These are phyloP conservation scores for Cremastobaeus sp. DNA, from an alignment of 2,888 invertebrate genomes.

Conservation along the genomic window DNA sequence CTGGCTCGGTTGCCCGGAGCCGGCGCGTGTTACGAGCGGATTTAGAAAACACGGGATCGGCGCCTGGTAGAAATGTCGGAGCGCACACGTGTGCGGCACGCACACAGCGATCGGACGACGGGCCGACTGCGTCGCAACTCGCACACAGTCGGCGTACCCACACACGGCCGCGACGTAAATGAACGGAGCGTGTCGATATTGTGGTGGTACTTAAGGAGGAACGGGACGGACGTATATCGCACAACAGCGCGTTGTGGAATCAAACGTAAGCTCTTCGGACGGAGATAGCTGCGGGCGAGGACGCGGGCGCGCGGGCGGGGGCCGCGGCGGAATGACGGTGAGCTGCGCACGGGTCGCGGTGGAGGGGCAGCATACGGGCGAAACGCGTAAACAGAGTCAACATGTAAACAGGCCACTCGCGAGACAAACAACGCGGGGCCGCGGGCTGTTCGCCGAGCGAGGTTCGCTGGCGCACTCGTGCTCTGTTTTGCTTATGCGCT, in stretches of 20 bases:
- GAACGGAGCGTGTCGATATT: slow-evolving; percentile 46
- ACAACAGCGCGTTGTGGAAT: slow-evolving; percentile 42
- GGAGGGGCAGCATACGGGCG: slow-evolving; percentile 64
- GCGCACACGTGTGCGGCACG: slow-evolving; percentile 1
- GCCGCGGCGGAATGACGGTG: slow-evolving; percentile 45
- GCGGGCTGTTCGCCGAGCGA: slow-evolving; percentile 74
- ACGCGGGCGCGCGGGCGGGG: slow-evolving; percentile 36
- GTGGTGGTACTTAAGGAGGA: slow-evolving; percentile 39
- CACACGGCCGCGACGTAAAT: slow-evolving; percentile 12
- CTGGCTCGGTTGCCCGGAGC: neutral
- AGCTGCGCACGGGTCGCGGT: slow-evolving; percentile 55
- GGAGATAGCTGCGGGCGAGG: slow-evolving; percentile 40
- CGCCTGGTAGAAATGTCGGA: slow-evolving; percentile 22
- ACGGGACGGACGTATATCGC: slow-evolving; percentile 39
- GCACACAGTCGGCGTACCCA: slow-evolving; percentile 14
- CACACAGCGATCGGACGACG: no score
- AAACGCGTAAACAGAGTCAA: slow-evolving; percentile 79
- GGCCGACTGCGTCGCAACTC: no score
- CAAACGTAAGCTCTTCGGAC: slow-evolving; percentile 40
- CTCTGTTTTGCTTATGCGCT: slow-evolving; percentile 57
- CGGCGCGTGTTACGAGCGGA: slow-evolving; percentile 40
- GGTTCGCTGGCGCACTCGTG: slow-evolving; percentile 63
- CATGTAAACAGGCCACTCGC: slow-evolving; percentile 79
- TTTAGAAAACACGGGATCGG: slow-evolving; percentile 29
- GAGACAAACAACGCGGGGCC: slow-evolving; percentile 79